Base-by-base conservation (phyloP, 2,113 vertebrate species). In the Raphicerus campestris region DNA sequence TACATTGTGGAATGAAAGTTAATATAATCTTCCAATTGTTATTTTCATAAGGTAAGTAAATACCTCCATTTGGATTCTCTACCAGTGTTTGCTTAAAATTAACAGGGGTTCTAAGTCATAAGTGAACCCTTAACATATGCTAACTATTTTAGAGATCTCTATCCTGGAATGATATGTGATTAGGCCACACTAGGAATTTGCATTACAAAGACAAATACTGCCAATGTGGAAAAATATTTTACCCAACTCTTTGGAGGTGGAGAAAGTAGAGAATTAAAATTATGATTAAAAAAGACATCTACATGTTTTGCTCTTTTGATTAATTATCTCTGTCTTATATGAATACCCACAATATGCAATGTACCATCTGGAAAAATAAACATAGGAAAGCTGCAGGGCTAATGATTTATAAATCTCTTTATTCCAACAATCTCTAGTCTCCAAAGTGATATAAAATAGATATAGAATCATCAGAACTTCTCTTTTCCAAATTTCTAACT, bases 371-470 rank as follows among this genome's bases (percentile, higher is more conserved):
- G 97, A 94, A 91, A 91, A 96, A 7, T 13, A 80, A 89, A 94
- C 51, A 77, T 9, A 87, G 22, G 77, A 89, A 97, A 94, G 55
- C 75, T 92, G 7, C 61, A 81, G 80, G 93, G 66, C 51, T 95
- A 96, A 96, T 94, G 90, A 92, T 97, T 97, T 97, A 97, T 95
- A 97, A 96, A 97, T 97, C 92, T 93, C 80, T 63, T 24, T 42
- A 89, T 97, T 95, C 45, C 80, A 89, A 63, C 53, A 58, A 92
- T 96, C 55, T 93, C 32, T 58, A 6, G 84, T 97, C 81, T 97
- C 95, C n/a, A 81, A 96, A 94, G 87, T 78, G 87, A 95, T 85
- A 93, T 93, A 92, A 95, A 97, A 96, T 87, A 85, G 53, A 95
- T 7, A 56, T 6, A 91, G 51, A 97, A 89, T 2, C 35, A 61